These are phyloP conservation scores for Capromys pilorides DNA, from an alignment of 2,797 vertebrate genomes.

Conservation along the genomic window DNA sequence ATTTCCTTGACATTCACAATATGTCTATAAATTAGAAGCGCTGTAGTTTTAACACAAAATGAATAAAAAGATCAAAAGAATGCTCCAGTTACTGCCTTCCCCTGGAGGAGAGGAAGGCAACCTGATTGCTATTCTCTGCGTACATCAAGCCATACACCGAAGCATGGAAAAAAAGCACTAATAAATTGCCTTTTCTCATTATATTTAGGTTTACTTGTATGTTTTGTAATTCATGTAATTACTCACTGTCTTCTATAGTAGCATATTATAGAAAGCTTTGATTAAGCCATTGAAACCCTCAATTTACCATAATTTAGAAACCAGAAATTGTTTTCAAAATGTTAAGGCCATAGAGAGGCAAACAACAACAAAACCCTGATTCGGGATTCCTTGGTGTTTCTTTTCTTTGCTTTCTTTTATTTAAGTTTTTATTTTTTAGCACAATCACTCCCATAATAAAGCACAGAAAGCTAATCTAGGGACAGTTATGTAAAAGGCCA, in stretches of 20 bases:
- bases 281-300: constrained; percentile 72
- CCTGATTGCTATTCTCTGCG: constrained; percentile 60
- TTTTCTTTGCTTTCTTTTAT: background rate
- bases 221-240: constrained; percentile 66
- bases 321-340: constrained; percentile 73
- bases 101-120: constrained; percentile 47
- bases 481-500: constrained; percentile 39
- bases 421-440: background rate
- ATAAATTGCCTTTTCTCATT: constrained; percentile 73
- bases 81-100: constrained; percentile 58
- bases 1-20: constrained; percentile 81
- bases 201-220: constrained; percentile 64
- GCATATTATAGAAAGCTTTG: constrained; percentile 62
- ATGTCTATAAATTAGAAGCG: constrained; percentile 80
- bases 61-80: constrained; percentile 79
- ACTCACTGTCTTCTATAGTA: constrained; percentile 67
- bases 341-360: constrained; percentile 7
- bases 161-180: constrained; percentile 17
- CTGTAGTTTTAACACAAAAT: constrained; percentile 76
- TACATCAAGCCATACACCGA: constrained; percentile 24
- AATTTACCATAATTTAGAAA: constrained; percentile 65
- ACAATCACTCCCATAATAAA: constrained; percentile 21
- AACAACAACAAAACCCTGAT: constrained; percentile 29
- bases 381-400: background rate
- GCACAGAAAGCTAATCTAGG: constrained; percentile 39